Evolutionary conservation across 1,140 invertebrate genomes (phyloP).

Genomic region (Drosophila lacteicornis): DNA sequence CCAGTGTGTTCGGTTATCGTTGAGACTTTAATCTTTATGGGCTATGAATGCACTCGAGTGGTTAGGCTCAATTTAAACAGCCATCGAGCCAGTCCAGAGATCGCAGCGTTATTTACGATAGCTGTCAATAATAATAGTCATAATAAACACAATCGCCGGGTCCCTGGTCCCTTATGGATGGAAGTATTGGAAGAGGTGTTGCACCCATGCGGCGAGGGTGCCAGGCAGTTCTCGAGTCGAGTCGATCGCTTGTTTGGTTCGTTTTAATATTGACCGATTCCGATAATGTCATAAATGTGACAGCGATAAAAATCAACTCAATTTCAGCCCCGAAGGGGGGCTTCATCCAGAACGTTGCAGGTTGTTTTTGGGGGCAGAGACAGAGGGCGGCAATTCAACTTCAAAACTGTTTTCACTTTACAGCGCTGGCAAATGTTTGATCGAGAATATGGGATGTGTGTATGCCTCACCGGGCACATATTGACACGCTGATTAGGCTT

Average conservation of each 20-base stretch:
- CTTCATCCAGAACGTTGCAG: constrained; percentile 29
- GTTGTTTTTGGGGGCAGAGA: constrained; percentile 39
- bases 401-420: constrained; percentile 64
- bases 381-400: constrained; percentile 42
- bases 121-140: constrained; percentile 77
- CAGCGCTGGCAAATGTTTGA: constrained; percentile 69
- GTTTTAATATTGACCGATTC: constrained; percentile 70
- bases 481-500: constrained; percentile 68
- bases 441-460: constrained; percentile 6
- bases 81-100: constrained; percentile 33
- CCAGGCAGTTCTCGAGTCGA: background rate
- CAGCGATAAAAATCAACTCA: constrained; percentile 79
- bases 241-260: constrained; percentile 25
- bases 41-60: constrained; percentile 76
- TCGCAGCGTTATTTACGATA: constrained; percentile 62
- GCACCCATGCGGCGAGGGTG: constrained; percentile 52
- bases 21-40: constrained; percentile 77
- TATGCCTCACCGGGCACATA: constrained; percentile 42
- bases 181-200: constrained; percentile 60
- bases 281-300: constrained; percentile 83
- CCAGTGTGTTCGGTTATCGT: constrained; percentile 49
- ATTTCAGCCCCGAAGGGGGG: constrained; percentile 34
- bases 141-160: constrained; percentile 64
- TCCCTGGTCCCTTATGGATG: constrained; percentile 32
- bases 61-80: constrained; percentile 72